phyloP scores from a whole-genome alignment of 2,113 vertebrate genomes.

The Poecile atricapillus region DNA sequence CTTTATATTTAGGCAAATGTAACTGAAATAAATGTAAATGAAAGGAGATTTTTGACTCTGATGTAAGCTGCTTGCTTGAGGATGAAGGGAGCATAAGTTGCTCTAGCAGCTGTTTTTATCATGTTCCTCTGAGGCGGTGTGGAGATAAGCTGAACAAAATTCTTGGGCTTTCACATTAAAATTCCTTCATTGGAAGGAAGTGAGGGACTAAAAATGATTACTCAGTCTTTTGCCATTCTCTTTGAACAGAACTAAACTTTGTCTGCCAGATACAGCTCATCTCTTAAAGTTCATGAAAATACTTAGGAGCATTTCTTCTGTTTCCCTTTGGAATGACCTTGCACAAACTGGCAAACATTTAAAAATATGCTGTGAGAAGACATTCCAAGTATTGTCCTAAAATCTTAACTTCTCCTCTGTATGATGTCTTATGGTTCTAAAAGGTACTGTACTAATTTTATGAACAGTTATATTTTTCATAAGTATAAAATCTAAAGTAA shows the following conservation, averaged over 20 bases:
- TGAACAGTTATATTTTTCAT: not conserved
- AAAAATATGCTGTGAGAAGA: not conserved
- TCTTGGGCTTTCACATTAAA: not conserved
- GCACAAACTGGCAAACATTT: not conserved
- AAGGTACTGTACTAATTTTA: not conserved
- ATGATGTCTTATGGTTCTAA: not conserved
- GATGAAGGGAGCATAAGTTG: not conserved
- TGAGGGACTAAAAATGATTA: not conserved
- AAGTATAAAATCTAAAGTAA: not conserved
- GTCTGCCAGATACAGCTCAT: not conserved
- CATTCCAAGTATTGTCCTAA: not conserved
- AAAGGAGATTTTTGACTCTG: not conserved
- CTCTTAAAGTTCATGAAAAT: not conserved
- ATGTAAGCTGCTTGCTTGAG: not conserved
- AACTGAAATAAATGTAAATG: not conserved
- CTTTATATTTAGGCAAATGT: not conserved
- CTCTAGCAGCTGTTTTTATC: not conserved
- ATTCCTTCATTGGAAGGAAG: not conserved
- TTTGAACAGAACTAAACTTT: not conserved
- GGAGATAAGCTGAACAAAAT: not conserved
- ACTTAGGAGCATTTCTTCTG: not conserved
- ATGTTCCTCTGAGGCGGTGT: not conserved
- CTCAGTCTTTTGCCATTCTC: not conserved
- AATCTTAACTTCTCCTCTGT: not conserved
- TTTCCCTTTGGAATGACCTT: not conserved